Percentiles rank a stretch among this genome's conserved stretches.
Evolutionary conservation across 2,797 vertebrate species (phyloP).

Genomic region (Hoplostethus mediterraneus): DNA sequence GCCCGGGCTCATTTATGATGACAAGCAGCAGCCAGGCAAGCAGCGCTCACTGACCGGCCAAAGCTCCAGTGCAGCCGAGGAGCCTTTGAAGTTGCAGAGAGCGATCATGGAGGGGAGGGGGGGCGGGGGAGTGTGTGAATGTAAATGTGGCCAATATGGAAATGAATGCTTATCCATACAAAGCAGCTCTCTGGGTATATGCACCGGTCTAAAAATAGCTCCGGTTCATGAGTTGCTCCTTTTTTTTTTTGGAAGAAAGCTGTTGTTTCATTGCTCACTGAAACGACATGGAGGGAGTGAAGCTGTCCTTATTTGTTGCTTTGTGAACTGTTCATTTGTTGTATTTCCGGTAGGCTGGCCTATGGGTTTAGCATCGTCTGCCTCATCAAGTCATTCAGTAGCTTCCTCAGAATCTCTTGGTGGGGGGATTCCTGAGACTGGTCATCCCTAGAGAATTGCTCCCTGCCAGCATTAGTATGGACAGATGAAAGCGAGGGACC

Average conservation of each 20-base stretch:
- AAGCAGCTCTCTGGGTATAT: slow-evolving; percentile 45
- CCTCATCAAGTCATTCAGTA: not conserved
- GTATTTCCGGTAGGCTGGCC: not conserved
- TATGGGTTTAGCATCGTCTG: not conserved
- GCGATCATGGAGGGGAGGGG: slow-evolving; percentile 14
- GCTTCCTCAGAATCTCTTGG: not conserved
- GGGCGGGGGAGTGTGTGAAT: slow-evolving; percentile 55
- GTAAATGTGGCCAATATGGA: slow-evolving; percentile 71
- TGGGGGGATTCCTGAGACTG: slow-evolving; percentile 9
- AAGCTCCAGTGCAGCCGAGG: slow-evolving; percentile 36
- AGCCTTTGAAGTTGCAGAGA: slow-evolving; percentile 75
- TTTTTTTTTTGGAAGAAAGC: slow-evolving; percentile 42
- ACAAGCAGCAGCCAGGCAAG: slow-evolving; percentile 30
- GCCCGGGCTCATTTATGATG: slow-evolving; percentile 41
- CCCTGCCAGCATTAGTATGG: slow-evolving; percentile 22
- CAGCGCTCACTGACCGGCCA: slow-evolving; percentile 47
- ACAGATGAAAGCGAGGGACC: slow-evolving; percentile 11
- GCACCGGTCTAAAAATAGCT: slow-evolving; percentile 62
- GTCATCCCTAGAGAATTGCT: slow-evolving; percentile 18
- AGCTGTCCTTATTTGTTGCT: not conserved
- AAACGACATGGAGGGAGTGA: not conserved
- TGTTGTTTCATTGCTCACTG: slow-evolving; percentile 10
- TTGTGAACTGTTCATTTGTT: not conserved
- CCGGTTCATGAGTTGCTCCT: slow-evolving; percentile 17
- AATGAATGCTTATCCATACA: slow-evolving; percentile 64